Conservation (phyloP, 2,113 vertebrate species). For the Fulmarus glacialis region DNA sequence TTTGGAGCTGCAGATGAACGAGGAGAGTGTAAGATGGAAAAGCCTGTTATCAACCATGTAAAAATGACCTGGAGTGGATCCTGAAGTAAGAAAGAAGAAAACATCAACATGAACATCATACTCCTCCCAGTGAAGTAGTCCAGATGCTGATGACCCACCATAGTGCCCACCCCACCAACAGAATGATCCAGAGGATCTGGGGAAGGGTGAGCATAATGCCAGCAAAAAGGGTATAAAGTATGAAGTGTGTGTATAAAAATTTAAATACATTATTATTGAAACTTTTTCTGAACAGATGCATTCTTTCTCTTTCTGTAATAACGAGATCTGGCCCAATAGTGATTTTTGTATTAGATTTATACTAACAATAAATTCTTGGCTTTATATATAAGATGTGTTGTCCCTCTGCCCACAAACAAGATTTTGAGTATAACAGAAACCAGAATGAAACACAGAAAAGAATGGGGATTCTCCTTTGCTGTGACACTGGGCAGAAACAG, state of each 20-base stretch:
- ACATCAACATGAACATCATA: neutral
- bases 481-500: neutral
- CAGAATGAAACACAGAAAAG: neutral
- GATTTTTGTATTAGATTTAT: neutral
- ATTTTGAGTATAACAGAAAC: neutral
- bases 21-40: neutral
- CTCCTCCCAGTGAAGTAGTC: neutral
- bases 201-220: neutral
- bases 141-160: neutral
- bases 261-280: neutral
- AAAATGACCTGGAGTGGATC: neutral
- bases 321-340: neutral
- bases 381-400: neutral
- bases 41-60: neutral
- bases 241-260: neutral
- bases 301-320: neutral
- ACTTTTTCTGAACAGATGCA: neutral
- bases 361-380: neutral
- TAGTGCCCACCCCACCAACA: neutral
- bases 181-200: neutral
- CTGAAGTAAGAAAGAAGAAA: neutral
- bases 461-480: neutral
- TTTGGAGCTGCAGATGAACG: neutral
- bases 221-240: neutral
- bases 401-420: neutral